phyloP scores from a whole-genome alignment of 2,797 vertebrate species.

The Melanotaenia maccullochi region DNA sequence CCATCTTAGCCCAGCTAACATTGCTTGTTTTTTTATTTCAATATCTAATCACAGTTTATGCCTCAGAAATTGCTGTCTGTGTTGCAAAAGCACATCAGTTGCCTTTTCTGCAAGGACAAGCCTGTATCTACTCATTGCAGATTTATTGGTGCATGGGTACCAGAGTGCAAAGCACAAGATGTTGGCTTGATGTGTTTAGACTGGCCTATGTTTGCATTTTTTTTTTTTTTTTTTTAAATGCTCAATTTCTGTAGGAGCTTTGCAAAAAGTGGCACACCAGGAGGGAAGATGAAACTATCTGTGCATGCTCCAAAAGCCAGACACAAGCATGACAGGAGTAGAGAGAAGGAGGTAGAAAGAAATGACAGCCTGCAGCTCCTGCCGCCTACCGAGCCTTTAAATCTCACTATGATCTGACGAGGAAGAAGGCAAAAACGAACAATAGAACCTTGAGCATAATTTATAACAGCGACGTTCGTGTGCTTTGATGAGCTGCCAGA shows the following conservation, averaged over 20 bases:
- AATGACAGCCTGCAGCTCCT: conserved; percentile 64
- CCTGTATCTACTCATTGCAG: conserved; percentile 47
- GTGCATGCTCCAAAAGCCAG: conserved; percentile 45
- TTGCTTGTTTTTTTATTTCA: conserved; percentile 1
- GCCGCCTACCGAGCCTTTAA: conserved; percentile 64
- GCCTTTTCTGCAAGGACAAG: conserved; percentile 29
- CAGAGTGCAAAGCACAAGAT: conserved; percentile 24
- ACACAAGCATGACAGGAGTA: conserved; percentile 47
- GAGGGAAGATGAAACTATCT: conserved; percentile 48
- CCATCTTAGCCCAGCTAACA: conserved; percentile 9
- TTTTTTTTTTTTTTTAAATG: conserved; percentile 11
- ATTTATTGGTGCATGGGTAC: conserved; percentile 25
- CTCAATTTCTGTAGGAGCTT: conserved; percentile 27
- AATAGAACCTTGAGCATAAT: conserved; percentile 73
- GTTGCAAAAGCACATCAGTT: conserved; percentile 22
- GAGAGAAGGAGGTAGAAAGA: conserved; percentile 38
- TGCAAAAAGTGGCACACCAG: conserved; percentile 26
- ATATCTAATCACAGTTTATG: not conserved
- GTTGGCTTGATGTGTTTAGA: conserved; percentile 38
- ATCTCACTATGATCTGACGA: conserved; percentile 74
- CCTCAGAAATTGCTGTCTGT: not conserved
- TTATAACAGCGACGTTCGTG: conserved; percentile 53
- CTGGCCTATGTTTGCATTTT: conserved; percentile 18
- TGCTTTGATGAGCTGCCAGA: conserved; percentile 74
- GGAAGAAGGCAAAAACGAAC: conserved; percentile 60